Evolutionary conservation across 1,140 invertebrate species (phyloP).

Genomic region (Sminthurinus signatus): DNA sequence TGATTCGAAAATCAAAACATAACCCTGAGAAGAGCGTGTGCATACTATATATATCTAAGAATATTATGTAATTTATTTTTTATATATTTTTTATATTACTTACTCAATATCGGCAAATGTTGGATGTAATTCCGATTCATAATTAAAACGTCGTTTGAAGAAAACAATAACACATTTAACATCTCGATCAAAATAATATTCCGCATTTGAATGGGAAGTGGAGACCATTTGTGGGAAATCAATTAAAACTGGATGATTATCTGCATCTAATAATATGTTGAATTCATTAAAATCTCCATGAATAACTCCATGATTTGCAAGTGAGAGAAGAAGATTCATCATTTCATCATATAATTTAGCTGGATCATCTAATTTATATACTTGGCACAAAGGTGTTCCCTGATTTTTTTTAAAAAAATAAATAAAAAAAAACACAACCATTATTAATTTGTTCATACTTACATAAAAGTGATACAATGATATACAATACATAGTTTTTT

Average conservation of each 20-base stretch:
- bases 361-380: slow-evolving; percentile 69
- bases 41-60: slow-evolving; percentile 29
- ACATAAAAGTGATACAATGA: background rate
- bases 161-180: slow-evolving; percentile 87
- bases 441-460: background rate
- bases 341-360: slow-evolving; percentile 84
- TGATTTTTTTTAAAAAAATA: slow-evolving; percentile 38
- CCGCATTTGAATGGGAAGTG: slow-evolving; percentile 82
- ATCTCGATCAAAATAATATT: slow-evolving; percentile 91
- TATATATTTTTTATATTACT: slow-evolving; percentile 45
- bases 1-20: background rate
- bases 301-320: slow-evolving; percentile 92
- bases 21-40: slow-evolving; percentile 15
- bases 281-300: slow-evolving; percentile 99
- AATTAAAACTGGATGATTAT: slow-evolving; percentile 79
- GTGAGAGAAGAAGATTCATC: slow-evolving; percentile 86
- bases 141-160: slow-evolving; percentile 84
- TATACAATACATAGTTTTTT: no score
- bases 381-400: slow-evolving; percentile 71
- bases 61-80: background rate
- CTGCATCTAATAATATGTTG: slow-evolving; percentile 81
- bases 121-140: slow-evolving; percentile 82
- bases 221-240: slow-evolving; percentile 99
- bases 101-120: slow-evolving; percentile 69
- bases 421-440: background rate